These are phyloP conservation scores for Dicerorhinus sumatrensis DNA, from an alignment of 2,113 vertebrate species.

Conservation along the genomic window DNA sequence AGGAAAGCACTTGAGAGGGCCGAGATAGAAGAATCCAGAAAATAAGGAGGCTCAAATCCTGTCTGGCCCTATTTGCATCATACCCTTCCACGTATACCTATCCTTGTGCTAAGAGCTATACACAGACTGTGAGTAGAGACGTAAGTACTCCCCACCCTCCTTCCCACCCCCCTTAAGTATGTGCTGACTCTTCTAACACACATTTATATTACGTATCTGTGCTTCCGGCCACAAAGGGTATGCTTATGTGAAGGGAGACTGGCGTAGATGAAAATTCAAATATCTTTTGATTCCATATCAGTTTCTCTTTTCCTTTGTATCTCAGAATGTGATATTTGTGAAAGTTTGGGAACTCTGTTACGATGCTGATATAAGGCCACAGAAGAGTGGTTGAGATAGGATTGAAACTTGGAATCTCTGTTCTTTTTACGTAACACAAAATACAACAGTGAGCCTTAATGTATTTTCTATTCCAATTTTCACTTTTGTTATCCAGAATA, in stretches of 20 bases:
- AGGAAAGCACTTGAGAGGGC: slow-evolving; percentile 27
- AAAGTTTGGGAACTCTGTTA: background rate
- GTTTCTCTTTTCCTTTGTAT: slow-evolving; percentile 11
- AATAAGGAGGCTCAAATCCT: background rate
- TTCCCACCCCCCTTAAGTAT: background rate
- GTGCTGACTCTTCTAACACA: slow-evolving; percentile 38
- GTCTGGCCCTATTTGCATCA: background rate
- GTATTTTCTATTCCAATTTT: slow-evolving; percentile 25
- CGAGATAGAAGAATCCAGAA: slow-evolving; percentile 51
- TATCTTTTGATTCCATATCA: slow-evolving; percentile 49
- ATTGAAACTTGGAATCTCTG: slow-evolving; percentile 1
- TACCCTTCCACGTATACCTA: background rate
- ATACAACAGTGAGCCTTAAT: background rate
- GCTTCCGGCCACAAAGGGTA: slow-evolving; percentile 61
- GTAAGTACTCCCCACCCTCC: background rate
- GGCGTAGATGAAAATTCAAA: slow-evolving; percentile 36
- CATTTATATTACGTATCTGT: slow-evolving; percentile 54
- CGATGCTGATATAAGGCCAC: background rate
- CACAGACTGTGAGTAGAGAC: background rate
- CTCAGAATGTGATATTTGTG: background rate
- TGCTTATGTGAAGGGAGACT: slow-evolving; percentile 45
- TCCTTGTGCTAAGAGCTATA: background rate
- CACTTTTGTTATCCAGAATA: slow-evolving; percentile 54
- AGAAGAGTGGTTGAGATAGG: background rate
- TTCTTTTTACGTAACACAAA: slow-evolving; percentile 49